Percentiles rank a stretch among this genome's conserved stretches.
These are phyloP conservation scores for Megaustenia siamemsis DNA, from an alignment of 2,888 invertebrate species.

Conservation along the genomic window DNA sequence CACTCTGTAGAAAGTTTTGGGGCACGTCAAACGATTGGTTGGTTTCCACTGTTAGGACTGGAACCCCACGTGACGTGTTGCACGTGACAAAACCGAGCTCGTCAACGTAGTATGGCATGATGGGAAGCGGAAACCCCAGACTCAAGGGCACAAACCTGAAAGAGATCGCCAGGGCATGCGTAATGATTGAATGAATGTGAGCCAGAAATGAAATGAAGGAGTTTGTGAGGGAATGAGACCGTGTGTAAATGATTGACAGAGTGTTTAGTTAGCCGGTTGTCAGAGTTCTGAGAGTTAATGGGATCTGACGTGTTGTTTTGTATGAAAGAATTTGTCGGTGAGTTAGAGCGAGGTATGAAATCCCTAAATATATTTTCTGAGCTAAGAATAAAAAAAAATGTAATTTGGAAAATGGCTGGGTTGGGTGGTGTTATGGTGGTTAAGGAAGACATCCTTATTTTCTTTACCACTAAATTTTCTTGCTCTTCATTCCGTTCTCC, in stretches of 20 bases:
- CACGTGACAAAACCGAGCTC: constrained; percentile 54
- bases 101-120: constrained; percentile 54
- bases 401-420: too few relatives aligned
- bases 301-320: background rate
- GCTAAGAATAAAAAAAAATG: too few relatives aligned
- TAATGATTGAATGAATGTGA: background rate
- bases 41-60: constrained; percentile 44
- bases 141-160: constrained; percentile 52
- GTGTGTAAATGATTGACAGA: background rate
- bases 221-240: background rate
- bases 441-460: background rate
- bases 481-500: background rate
- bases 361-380: too few relatives aligned
- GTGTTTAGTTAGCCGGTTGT: background rate
- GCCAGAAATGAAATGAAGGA: background rate
- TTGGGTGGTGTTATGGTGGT: too few relatives aligned
- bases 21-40: constrained; percentile 50
- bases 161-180: too few relatives aligned
- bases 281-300: background rate
- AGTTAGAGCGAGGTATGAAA: background rate
- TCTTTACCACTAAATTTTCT: background rate
- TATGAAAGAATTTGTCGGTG: background rate
- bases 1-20: constrained; percentile 39
- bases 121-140: constrained; percentile 50
- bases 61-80: constrained; percentile 49